Percentiles rank a stretch among this genome's conserved stretches.
These are phyloP conservation scores for Enteromius unitaeniatus DNA, from an alignment of 2,797 vertebrate species.

Conservation along the genomic window DNA sequence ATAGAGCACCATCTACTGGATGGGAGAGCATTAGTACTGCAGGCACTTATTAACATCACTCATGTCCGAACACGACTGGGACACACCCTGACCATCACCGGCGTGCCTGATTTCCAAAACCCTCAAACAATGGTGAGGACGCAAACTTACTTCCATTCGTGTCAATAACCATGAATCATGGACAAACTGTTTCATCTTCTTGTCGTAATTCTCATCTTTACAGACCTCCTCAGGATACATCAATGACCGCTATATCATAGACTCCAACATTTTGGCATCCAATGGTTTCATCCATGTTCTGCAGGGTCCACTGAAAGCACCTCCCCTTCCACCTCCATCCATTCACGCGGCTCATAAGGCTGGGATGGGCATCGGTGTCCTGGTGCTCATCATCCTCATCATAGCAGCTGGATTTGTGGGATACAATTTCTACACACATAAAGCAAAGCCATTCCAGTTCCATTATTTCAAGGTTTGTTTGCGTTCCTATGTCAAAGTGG, in stretches of 20 bases:
- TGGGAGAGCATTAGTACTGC: slow-evolving; percentile 73
- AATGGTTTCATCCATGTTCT: slow-evolving; percentile 94
- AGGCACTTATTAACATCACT: slow-evolving; percentile 84
- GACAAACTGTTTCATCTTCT: background rate
- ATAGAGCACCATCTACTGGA: slow-evolving; percentile 89
- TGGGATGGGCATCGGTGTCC: slow-evolving; percentile 79
- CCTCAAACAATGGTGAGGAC: slow-evolving; percentile 69
- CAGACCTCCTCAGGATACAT: slow-evolving; percentile 83
- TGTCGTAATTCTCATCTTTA: slow-evolving; percentile 23
- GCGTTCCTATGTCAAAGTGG: too few relatives aligned
- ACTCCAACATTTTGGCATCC: slow-evolving; percentile 85
- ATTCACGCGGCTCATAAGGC: slow-evolving; percentile 73
- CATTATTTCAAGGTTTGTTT: slow-evolving; percentile 86
- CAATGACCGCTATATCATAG: slow-evolving; percentile 81
- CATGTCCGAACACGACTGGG: slow-evolving; percentile 82
- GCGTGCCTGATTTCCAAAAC: slow-evolving; percentile 71
- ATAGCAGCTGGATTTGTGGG: slow-evolving; percentile 73
- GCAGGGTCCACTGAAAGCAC: slow-evolving; percentile 85
- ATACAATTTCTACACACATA: slow-evolving; percentile 85
- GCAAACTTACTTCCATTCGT: background rate
- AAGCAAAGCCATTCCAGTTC: slow-evolving; percentile 80
- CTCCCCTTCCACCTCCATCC: slow-evolving; percentile 65
- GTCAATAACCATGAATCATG: background rate
- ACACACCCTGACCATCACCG: slow-evolving; percentile 78
- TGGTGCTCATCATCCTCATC: slow-evolving; percentile 77